A percentile compares a stretch with the other conserved stretches of the same genome.
phyloP scores from a whole-genome alignment of 2,888 invertebrate species.

The Mimumesa dahlbomi region DNA sequence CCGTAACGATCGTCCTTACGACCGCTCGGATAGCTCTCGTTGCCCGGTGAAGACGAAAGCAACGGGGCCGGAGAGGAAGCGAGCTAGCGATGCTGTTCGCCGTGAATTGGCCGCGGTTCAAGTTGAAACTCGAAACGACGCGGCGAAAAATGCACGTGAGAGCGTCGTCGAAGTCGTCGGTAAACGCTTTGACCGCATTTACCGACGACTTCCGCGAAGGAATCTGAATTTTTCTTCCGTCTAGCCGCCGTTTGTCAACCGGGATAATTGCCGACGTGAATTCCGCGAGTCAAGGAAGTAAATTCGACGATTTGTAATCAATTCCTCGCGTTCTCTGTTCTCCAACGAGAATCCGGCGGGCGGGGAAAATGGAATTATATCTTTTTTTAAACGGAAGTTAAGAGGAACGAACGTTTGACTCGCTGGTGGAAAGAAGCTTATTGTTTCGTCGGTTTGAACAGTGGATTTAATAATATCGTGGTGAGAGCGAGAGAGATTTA shows the following conservation, averaged over 20 bases:
- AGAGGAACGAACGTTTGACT: too few relatives aligned
- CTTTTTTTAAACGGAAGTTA: too few relatives aligned
- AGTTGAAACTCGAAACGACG: constrained; percentile 45
- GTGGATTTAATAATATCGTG: too few relatives aligned
- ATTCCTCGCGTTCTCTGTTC: too few relatives aligned
- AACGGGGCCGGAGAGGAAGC: background rate
- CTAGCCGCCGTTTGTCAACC: background rate
- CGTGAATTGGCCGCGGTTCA: constrained; percentile 49
- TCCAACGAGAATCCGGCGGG: too few relatives aligned
- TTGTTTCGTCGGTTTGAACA: too few relatives aligned
- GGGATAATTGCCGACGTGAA: constrained; percentile 6
- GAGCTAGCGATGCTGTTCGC: background rate
- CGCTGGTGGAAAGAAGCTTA: too few relatives aligned
- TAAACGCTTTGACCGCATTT: constrained; percentile 39
- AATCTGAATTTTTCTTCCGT: constrained; percentile 13
- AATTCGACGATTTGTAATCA: too few relatives aligned
- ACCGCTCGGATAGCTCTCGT: constrained; percentile 21
- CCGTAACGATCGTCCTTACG: constrained; percentile 54
- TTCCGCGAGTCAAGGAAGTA: too few relatives aligned
- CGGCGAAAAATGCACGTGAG: constrained; percentile 45
- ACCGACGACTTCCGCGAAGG: constrained; percentile 15
- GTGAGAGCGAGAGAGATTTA: too few relatives aligned
- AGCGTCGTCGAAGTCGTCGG: constrained; percentile 34
- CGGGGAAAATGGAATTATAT: too few relatives aligned
- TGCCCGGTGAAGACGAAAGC: constrained; percentile 33